Percentiles rank a stretch among this genome's conserved stretches.
These are phyloP conservation scores for Andrena camellia DNA, from an alignment of 2,888 invertebrate species.

Conservation along the genomic window DNA sequence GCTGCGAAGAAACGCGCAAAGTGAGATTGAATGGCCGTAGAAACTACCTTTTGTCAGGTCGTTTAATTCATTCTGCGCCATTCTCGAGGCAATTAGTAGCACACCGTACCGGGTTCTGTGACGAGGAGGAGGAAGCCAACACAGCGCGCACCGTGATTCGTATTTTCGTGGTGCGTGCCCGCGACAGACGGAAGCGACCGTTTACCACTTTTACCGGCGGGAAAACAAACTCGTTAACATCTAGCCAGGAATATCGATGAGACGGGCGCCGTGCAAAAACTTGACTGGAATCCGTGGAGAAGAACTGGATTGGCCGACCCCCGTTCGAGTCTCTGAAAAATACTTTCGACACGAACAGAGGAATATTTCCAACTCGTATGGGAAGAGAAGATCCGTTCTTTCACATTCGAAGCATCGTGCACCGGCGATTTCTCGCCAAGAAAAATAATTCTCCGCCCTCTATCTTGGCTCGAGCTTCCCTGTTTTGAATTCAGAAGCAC, in stretches of 20 bases:
- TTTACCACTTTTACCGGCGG: slow-evolving; percentile 67
- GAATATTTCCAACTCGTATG: neutral
- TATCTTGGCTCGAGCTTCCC: neutral
- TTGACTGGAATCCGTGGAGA: slow-evolving; percentile 11
- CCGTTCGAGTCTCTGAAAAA: slow-evolving; percentile 16
- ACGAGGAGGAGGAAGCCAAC: slow-evolving; percentile 17
- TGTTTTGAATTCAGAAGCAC: slow-evolving; percentile 9
- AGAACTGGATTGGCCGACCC: slow-evolving; percentile 1
- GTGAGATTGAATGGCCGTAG: slow-evolving; percentile 67
- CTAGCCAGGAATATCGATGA: slow-evolving; percentile 52
- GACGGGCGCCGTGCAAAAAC: slow-evolving; percentile 14
- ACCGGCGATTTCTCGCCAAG: neutral
- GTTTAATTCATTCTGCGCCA: slow-evolving; percentile 59
- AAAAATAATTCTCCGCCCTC: slow-evolving; percentile 23
- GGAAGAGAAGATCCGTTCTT: neutral
- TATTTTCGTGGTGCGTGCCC: slow-evolving; percentile 25
- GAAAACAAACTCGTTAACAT: slow-evolving; percentile 61
- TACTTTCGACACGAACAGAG: neutral
- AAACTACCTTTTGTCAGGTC: slow-evolving; percentile 67
- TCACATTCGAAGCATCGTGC: neutral
- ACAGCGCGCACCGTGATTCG: slow-evolving; percentile 16
- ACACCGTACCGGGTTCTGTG: slow-evolving; percentile 20
- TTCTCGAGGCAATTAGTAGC: slow-evolving; percentile 58
- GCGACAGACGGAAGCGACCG: slow-evolving; percentile 71
- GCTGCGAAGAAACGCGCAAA: slow-evolving; percentile 39